These are phyloP conservation scores for Leucosticte australis DNA, from an alignment of 2,113 vertebrate genomes.

Conservation along the genomic window DNA sequence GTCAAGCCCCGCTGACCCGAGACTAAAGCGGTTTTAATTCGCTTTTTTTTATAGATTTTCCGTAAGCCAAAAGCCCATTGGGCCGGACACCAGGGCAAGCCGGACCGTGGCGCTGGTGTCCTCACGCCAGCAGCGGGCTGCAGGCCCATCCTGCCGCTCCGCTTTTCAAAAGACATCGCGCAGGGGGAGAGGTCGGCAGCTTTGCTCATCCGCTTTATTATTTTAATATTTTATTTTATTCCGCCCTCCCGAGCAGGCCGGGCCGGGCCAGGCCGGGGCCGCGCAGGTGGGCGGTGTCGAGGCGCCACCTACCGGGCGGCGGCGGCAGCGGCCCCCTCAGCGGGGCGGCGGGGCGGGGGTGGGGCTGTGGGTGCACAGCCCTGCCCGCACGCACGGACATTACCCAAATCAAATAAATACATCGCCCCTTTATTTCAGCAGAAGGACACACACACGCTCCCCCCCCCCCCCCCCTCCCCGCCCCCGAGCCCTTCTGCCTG, in stretches of 20 bases:
- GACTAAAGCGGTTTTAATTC: not conserved
- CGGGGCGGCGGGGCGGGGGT: not conserved
- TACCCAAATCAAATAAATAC: rapidly evolving
- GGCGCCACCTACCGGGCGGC: slow-evolving; percentile 76
- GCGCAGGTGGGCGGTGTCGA: slow-evolving; percentile 72
- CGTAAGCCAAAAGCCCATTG: rapidly evolving
- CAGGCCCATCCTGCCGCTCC: not conserved
- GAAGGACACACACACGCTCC: too few species aligned
- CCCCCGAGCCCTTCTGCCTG: not conserved
- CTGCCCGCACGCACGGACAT: not conserved
- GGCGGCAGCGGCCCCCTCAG: not conserved
- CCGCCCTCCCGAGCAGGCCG: not conserved
- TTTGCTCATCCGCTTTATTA: not conserved
- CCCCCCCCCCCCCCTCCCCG: too few species aligned
- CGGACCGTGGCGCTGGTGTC: rapidly evolving
- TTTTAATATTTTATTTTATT: not conserved
- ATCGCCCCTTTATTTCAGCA: not conserved
- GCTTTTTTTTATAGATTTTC: not conserved
- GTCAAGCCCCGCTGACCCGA: rapidly evolving
- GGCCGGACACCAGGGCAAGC: rapidly evolving
- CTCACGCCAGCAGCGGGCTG: not conserved
- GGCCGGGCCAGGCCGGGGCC: not conserved
- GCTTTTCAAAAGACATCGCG: not conserved
- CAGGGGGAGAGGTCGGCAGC: not conserved
- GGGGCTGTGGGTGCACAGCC: not conserved